These are phyloP conservation scores for Lypha dubia DNA, from an alignment of 2,888 invertebrate genomes.

Conservation along the genomic window DNA sequence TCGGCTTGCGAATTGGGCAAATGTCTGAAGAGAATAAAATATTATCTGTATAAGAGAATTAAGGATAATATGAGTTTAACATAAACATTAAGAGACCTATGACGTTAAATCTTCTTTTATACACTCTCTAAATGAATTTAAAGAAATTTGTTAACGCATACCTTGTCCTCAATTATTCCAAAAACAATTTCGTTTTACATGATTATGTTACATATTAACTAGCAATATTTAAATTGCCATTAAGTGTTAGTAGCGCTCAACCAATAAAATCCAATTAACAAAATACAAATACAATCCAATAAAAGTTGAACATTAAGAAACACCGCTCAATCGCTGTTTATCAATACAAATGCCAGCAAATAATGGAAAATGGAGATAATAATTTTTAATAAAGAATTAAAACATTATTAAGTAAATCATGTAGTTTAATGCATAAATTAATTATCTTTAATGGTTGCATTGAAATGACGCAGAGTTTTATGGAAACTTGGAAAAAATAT, in stretches of 20 bases:
- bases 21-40: too few relatives aligned
- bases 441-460: background rate
- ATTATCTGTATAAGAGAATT: too few relatives aligned
- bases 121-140: too few relatives aligned
- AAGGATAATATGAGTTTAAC: too few relatives aligned
- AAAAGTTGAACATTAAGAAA: conserved; percentile 1
- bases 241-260: background rate
- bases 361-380: background rate
- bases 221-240: background rate
- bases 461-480: background rate
- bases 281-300: background rate
- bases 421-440: background rate
- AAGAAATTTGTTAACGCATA: too few relatives aligned
- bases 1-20: too few relatives aligned
- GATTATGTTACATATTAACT: background rate
- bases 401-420: background rate
- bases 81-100: too few relatives aligned
- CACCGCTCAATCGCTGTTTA: background rate
- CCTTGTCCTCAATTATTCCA: too few relatives aligned
- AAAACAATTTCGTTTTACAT: too few relatives aligned
- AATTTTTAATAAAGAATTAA: background rate
- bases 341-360: background rate
- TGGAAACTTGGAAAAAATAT: background rate
- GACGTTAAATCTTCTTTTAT: too few relatives aligned
- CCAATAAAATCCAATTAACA: background rate